phyloP scores from a whole-genome alignment of 2,888 invertebrate genomes.

The Plemyria rubiginata region DNA sequence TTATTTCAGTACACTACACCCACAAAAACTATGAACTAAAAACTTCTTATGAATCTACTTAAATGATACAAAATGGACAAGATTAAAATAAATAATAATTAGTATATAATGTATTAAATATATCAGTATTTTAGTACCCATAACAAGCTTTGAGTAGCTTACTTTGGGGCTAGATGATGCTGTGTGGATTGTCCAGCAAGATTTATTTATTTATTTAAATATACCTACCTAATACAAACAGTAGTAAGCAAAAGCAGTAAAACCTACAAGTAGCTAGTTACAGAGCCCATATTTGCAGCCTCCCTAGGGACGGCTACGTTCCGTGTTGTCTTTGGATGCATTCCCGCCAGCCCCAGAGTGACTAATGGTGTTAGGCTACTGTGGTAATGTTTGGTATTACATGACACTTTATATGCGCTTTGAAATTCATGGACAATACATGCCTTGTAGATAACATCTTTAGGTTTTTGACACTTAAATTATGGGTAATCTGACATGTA shows the following conservation, averaged over 20 bases:
- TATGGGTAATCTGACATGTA: neutral
- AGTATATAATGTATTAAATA: too few relatives aligned
- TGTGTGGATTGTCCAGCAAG: too few relatives aligned
- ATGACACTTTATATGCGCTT: constrained; percentile 1
- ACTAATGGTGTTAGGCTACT: constrained; percentile 34
- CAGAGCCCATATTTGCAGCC: constrained; percentile 73
- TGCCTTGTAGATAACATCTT: neutral
- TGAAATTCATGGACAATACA: neutral
- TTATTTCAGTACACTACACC: too few relatives aligned
- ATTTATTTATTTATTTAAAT: too few relatives aligned
- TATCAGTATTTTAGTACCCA: too few relatives aligned
- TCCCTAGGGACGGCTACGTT: constrained; percentile 56
- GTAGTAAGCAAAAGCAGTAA: constrained; percentile 4
- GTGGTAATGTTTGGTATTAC: constrained; percentile 28
- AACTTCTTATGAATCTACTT: too few relatives aligned
- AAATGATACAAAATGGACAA: too few relatives aligned
- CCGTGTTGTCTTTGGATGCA: constrained; percentile 69
- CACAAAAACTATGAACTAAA: too few relatives aligned
- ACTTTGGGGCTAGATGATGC: too few relatives aligned
- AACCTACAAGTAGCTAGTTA: constrained; percentile 68
- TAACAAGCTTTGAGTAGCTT: too few relatives aligned
- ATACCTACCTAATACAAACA: neutral
- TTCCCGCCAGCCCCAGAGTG: constrained; percentile 43
- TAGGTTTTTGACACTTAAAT: neutral
- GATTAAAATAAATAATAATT: too few relatives aligned